Conservation (phyloP, 2,113 vertebrate genomes). For the Falcunculus frontatus region DNA sequence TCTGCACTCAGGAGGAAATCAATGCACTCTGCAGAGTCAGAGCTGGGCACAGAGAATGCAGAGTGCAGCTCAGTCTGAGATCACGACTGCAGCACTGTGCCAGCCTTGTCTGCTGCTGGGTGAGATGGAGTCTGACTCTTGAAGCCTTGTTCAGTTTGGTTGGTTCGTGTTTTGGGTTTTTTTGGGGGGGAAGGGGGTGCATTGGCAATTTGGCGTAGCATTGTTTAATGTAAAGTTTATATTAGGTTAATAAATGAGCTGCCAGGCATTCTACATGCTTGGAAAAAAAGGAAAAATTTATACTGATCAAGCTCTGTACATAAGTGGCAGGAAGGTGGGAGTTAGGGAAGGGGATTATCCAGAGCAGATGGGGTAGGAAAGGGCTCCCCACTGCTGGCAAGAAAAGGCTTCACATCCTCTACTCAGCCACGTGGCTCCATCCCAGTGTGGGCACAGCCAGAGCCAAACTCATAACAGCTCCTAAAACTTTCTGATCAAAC, state of each 20-base stretch:
- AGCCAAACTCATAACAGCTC: not conserved
- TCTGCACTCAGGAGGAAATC: not conserved
- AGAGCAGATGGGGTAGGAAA: not conserved
- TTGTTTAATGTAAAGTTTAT: not conserved
- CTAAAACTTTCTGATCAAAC: not conserved
- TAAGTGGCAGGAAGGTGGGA: not conserved
- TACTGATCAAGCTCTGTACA: accelerated
- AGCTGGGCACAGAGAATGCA: not conserved
- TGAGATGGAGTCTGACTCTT: not conserved
- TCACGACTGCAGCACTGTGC: not conserved
- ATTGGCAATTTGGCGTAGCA: not conserved
- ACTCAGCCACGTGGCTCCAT: not conserved
- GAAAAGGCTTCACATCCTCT: not conserved
- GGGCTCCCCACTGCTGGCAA: not conserved
- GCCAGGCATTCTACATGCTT: accelerated
- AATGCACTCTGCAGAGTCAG: not conserved
- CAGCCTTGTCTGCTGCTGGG: not conserved
- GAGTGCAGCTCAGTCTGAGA: not conserved
- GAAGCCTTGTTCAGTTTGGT: not conserved
- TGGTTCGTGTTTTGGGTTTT: not conserved
- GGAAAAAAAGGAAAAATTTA: not conserved
- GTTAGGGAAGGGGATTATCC: not conserved
- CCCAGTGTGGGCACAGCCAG: not conserved
- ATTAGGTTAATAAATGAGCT: not conserved
- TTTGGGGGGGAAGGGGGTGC: accelerated